These are phyloP conservation scores for Ectropis crepuscularia DNA, from an alignment of 2,888 invertebrate species.

Conservation along the genomic window DNA sequence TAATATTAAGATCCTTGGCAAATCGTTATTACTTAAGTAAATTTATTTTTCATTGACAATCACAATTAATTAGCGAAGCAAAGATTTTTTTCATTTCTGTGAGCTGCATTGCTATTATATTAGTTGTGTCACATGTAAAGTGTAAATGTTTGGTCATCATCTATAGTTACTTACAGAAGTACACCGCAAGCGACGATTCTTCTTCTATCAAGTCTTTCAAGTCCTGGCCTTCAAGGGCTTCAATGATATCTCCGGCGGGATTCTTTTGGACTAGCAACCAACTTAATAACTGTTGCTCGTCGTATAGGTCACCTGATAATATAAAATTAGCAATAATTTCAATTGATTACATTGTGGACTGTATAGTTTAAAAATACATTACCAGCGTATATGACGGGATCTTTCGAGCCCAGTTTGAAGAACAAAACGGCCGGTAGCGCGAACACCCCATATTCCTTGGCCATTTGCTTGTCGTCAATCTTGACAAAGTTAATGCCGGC, in stretches of 20 bases:
- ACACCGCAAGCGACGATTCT: slow-evolving; percentile 93
- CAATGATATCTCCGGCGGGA: slow-evolving; percentile 95
- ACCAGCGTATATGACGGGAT: slow-evolving; percentile 96
- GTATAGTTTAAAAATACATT: slow-evolving; percentile 41
- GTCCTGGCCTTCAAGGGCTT: slow-evolving; percentile 93
- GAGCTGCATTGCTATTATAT: slow-evolving; percentile 40
- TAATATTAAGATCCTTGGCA: too few relatives aligned
- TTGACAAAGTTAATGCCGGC: slow-evolving; percentile 97
- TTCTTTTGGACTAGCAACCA: slow-evolving; percentile 97
- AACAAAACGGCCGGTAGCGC: slow-evolving; percentile 95
- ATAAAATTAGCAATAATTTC: slow-evolving; percentile 30
- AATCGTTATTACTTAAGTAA: too few relatives aligned
- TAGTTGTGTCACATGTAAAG: slow-evolving; percentile 49
- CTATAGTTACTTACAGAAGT: slow-evolving; percentile 92
- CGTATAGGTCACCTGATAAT: slow-evolving; percentile 90
- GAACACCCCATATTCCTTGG: slow-evolving; percentile 94
- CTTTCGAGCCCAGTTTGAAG: slow-evolving; percentile 94
- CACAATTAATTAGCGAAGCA: too few relatives aligned
- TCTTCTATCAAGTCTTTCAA: slow-evolving; percentile 90
- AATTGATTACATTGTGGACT: slow-evolving; percentile 9
- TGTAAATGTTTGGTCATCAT: slow-evolving; percentile 30
- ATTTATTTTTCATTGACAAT: too few relatives aligned
- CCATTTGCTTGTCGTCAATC: slow-evolving; percentile 94
- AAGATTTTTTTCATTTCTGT: background rate
- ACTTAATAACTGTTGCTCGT: slow-evolving; percentile 94